Percentiles rank a stretch among this genome's conserved stretches.
Conservation (phyloP, 2,888 invertebrate genomes). For the Eumerus sabulonum region DNA sequence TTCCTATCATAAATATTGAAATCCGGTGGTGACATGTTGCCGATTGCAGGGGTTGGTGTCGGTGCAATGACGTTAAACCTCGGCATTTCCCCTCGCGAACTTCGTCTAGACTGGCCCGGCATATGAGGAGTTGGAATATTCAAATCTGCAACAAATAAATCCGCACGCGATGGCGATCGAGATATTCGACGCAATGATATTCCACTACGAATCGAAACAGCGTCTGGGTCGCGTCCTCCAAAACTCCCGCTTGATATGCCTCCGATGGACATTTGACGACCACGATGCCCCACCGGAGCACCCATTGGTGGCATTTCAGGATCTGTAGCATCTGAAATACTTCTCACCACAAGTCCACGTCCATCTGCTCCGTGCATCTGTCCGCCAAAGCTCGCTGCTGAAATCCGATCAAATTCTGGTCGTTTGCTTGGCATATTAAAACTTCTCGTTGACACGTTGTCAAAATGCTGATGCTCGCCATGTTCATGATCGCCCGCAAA, state of each 20-base stretch:
- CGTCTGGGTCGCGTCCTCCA: conserved; percentile 73
- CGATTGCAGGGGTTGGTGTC: conserved; percentile 75
- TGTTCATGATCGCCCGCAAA: conserved; percentile 64
- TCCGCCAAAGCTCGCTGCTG: conserved; percentile 71
- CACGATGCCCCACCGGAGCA: conserved; percentile 70
- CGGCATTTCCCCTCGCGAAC: conserved; percentile 63
- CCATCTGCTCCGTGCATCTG: conserved; percentile 62
- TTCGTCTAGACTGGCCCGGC: conserved; percentile 30
- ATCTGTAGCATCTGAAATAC: conserved; percentile 76
- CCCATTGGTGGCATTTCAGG: conserved; percentile 51
- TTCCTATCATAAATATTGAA: conserved; percentile 59
- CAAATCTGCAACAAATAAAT: conserved; percentile 77
- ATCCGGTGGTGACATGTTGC: conserved; percentile 70
- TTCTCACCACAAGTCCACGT: conserved; percentile 76
- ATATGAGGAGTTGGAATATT: conserved; percentile 72
- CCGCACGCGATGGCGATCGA: conserved; percentile 76
- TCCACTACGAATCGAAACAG: conserved; percentile 76
- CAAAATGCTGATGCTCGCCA: conserved; percentile 67
- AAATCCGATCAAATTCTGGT: conserved; percentile 71
- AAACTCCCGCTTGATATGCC: conserved; percentile 74
- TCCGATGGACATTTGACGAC: conserved; percentile 75
- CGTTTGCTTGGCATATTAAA: conserved; percentile 71
- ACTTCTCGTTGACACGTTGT: conserved; percentile 73
- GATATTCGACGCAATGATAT: conserved; percentile 76
- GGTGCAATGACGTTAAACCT: conserved; percentile 74